Conservation (phyloP, 1,140 invertebrate genomes). For the Battus philenor region DNA sequence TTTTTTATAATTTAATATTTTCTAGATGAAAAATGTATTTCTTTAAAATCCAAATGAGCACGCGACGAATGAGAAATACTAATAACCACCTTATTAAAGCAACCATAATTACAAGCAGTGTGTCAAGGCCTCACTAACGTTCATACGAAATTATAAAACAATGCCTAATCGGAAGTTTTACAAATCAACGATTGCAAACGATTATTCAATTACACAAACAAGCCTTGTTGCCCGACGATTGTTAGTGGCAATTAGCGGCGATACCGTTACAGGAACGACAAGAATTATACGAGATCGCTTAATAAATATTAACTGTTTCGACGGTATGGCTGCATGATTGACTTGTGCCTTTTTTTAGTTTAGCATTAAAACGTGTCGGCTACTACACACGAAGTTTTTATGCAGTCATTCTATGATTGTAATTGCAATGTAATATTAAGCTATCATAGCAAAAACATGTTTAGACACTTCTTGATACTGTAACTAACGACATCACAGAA, state of each 20-base stretch:
- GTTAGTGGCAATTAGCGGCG: not conserved
- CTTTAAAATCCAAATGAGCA: no score
- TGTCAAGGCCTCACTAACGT: conserved; percentile 2
- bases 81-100: not conserved
- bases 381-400: no score
- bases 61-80: not conserved
- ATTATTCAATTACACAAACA: conserved; percentile 31
- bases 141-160: conserved; percentile 16
- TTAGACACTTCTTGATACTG: no score
- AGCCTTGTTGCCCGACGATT: conserved; percentile 1
- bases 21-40: no score
- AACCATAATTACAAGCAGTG: not conserved
- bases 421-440: no score
- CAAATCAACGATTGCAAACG: conserved; percentile 28
- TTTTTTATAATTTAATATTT: no score
- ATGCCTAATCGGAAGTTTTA: conserved; percentile 25
- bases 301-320: not conserved
- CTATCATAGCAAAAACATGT: no score
- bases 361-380: no score
- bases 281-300: not conserved
- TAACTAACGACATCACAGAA: no score
- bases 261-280: not conserved
- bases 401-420: no score
- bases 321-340: not conserved
- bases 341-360: no score